phyloP scores from a whole-genome alignment of 2,113 vertebrate species.

The Myocastor coypus region DNA sequence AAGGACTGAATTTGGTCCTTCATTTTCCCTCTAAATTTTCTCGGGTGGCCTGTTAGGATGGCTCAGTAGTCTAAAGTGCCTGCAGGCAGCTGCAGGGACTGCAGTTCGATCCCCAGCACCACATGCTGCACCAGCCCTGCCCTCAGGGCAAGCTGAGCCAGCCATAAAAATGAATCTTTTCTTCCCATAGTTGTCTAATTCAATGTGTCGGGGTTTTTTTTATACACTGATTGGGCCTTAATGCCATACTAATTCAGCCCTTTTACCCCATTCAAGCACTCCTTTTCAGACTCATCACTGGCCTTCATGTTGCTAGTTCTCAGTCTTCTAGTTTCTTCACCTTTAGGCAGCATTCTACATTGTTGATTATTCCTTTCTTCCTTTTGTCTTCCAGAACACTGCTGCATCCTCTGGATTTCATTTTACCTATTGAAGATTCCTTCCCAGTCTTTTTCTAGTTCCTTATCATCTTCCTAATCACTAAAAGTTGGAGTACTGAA shows the following conservation, averaged over 20 bases:
- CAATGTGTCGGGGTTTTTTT: neutral
- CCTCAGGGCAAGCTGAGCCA: too few species aligned
- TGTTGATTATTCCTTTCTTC: slow-evolving; percentile 46
- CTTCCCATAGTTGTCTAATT: neutral
- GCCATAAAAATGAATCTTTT: too few species aligned
- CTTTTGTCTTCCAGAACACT: neutral
- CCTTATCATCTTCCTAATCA: slow-evolving; percentile 19
- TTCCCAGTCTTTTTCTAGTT: neutral
- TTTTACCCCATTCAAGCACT: neutral
- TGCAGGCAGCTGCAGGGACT: too few species aligned
- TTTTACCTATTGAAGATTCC: slow-evolving; percentile 39
- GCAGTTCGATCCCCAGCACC: too few species aligned
- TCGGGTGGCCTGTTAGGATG: too few species aligned
- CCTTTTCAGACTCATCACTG: neutral
- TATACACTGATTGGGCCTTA: neutral
- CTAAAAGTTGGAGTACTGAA: neutral
- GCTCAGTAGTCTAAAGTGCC: too few species aligned
- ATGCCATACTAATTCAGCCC: neutral
- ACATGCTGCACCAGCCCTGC: too few species aligned
- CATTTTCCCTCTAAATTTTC: neutral
- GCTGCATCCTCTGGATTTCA: slow-evolving; percentile 23
- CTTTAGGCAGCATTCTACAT: slow-evolving; percentile 34
- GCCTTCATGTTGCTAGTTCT: slow-evolving; percentile 36
- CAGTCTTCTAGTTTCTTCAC: slow-evolving; percentile 3
- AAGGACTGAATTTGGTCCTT: neutral